A percentile compares a stretch with the other conserved stretches of the same genome.
These are phyloP conservation scores for Propsilocerus akamusi DNA, from an alignment of 1,140 invertebrate genomes.

Conservation along the genomic window DNA sequence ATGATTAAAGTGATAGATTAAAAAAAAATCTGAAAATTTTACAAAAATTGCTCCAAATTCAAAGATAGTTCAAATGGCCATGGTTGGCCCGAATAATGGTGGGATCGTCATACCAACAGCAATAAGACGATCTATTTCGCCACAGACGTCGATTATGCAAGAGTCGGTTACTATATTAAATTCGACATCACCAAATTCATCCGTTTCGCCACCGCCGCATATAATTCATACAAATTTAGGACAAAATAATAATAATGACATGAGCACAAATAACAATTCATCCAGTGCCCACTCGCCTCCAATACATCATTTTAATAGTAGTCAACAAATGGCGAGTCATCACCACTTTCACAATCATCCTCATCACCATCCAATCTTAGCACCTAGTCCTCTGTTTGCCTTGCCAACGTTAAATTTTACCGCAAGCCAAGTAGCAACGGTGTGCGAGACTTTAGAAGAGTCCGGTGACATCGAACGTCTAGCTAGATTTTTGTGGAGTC, in stretches of 20 bases:
- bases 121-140: not conserved
- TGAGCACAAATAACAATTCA: not conserved
- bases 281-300: not conserved
- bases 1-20: no score
- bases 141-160: not conserved
- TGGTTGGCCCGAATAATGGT: not conserved
- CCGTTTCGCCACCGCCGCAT: not conserved
- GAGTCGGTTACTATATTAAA: not conserved
- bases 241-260: conserved; percentile 1
- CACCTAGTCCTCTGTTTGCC: conserved; percentile 65
- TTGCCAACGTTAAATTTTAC: conserved; percentile 80
- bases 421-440: conserved; percentile 86
- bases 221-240: not conserved
- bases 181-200: not conserved
- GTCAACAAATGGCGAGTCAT: not conserved
- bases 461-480: conserved; percentile 92
- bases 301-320: not conserved
- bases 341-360: conserved; percentile 11
- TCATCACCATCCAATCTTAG: conserved; percentile 29
- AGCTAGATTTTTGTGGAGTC: conserved; percentile 89
- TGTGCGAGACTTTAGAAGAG: conserved; percentile 97
- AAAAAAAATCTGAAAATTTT: not conserved
- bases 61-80: not conserved
- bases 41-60: conserved; percentile 1
- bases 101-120: conserved; percentile 1